Conservation (phyloP, 2,888 invertebrate species). For the Aphrophora alni region DNA sequence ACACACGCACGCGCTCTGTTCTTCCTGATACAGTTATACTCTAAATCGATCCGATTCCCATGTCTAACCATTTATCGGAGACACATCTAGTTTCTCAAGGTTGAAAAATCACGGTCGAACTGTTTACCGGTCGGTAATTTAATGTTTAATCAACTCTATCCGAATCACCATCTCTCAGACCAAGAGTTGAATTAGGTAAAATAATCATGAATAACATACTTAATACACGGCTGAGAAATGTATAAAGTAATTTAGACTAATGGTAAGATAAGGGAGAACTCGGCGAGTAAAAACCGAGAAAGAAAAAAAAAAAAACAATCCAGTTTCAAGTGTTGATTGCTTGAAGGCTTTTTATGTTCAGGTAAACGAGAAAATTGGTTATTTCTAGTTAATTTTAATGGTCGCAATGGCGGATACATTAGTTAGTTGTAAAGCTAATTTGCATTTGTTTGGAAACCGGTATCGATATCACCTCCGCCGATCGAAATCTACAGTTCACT, state of each 20-base stretch:
- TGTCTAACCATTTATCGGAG: not conserved
- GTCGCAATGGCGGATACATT: not conserved
- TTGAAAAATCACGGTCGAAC: not conserved
- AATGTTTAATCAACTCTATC: not conserved
- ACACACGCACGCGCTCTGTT: too few species aligned
- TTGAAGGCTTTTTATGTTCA: not conserved
- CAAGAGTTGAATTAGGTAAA: not conserved
- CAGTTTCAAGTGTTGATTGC: not conserved
- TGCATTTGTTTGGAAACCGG: conserved; percentile 39
- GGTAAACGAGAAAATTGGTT: not conserved
- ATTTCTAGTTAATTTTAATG: conserved; percentile 32
- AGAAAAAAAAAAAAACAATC: not conserved
- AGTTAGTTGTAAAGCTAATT: conserved; percentile 27
- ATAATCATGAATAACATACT: not conserved
- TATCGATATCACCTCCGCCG: not conserved
- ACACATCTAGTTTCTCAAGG: not conserved
- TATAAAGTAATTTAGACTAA: conserved; percentile 3
- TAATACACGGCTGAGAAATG: not conserved
- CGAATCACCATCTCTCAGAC: not conserved
- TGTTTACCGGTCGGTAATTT: not conserved
- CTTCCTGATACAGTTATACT: not conserved
- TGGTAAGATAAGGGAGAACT: not conserved
- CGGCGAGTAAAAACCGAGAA: not conserved
- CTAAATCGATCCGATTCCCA: not conserved
- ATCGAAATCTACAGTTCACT: conserved; percentile 17